Evolutionary conservation across 2,888 invertebrate genomes (phyloP).

Genomic region (Stenurella melanura): DNA sequence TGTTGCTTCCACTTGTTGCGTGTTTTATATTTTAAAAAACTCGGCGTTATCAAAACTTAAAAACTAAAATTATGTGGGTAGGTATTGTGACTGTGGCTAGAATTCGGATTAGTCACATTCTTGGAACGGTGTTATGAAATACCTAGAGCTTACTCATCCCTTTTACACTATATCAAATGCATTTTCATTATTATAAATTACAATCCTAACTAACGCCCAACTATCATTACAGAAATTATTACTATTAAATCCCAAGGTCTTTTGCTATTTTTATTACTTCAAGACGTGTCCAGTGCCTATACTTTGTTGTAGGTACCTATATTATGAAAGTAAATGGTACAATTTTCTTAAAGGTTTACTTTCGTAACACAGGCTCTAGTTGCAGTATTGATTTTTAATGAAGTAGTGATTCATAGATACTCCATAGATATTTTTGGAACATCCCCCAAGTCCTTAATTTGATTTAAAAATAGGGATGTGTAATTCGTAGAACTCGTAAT

Average conservation of each 20-base stretch:
- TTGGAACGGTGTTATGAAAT: conserved; percentile 16
- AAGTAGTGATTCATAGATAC: conserved; percentile 7
- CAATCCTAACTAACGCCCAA: conserved; percentile 25
- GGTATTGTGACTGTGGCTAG: background rate
- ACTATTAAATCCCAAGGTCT: conserved; percentile 36
- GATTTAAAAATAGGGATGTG: conserved; percentile 4
- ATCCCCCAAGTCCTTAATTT: conserved; percentile 20
- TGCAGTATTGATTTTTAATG: background rate
- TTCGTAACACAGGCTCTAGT: background rate
- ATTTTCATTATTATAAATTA: conserved; percentile 24
- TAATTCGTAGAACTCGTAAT: background rate
- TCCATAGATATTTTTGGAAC: conserved; percentile 16
- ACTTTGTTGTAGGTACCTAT: conserved; percentile 8
- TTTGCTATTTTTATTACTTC: conserved; percentile 31
- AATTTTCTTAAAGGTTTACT: conserved; percentile 20
- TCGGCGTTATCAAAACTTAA: background rate
- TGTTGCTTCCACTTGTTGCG: conserved; percentile 38
- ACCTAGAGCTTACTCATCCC: conserved; percentile 28
- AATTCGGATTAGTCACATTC: conserved; percentile 16
- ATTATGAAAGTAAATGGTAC: conserved; percentile 23
- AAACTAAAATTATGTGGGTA: background rate
- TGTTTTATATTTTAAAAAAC: background rate
- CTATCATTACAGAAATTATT: conserved; percentile 25
- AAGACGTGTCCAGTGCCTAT: conserved; percentile 29
- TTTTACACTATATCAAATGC: conserved; percentile 3